Conservation (phyloP, 1,140 invertebrate species). For the Conus betulinus region DNA sequence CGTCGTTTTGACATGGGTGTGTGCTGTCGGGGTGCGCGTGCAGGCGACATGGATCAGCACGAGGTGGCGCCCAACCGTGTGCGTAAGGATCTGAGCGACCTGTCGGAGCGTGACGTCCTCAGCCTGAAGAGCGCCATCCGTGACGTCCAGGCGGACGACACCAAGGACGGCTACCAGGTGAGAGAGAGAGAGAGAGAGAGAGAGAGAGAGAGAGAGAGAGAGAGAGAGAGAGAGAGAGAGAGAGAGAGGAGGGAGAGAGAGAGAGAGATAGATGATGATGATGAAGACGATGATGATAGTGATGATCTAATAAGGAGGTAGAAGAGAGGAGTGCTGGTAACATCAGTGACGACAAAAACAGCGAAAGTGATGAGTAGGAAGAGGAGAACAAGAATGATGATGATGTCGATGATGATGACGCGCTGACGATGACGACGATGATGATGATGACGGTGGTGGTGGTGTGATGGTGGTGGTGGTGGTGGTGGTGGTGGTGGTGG, state of each 20-base stretch:
- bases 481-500: no score
- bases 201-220: not conserved
- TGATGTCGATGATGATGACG: not conserved
- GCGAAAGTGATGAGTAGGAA: not conserved
- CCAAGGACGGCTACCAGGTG: constrained; percentile 40
- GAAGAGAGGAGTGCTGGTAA: no score
- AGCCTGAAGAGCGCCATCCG: constrained; percentile 39
- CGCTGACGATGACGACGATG: no score
- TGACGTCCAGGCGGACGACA: constrained; percentile 35
- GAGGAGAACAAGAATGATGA: not conserved
- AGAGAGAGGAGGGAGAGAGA: not conserved
- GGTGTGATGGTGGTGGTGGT: no score
- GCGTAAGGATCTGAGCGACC: constrained; percentile 41
- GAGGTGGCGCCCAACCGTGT: constrained; percentile 30
- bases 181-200: not conserved
- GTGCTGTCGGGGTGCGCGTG: no score
- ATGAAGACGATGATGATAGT: not conserved
- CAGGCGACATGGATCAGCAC: not conserved
- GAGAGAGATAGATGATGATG: not conserved
- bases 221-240: not conserved
- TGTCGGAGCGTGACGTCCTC: constrained; percentile 32
- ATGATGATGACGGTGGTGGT: no score
- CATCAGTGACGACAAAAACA: not conserved
- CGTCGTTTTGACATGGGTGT: no score
- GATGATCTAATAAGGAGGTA: no score